A percentile compares a stretch with the other conserved stretches of the same genome.
Conservation (phyloP, 2,797 vertebrate genomes). For the Acanthurus lineatus region DNA sequence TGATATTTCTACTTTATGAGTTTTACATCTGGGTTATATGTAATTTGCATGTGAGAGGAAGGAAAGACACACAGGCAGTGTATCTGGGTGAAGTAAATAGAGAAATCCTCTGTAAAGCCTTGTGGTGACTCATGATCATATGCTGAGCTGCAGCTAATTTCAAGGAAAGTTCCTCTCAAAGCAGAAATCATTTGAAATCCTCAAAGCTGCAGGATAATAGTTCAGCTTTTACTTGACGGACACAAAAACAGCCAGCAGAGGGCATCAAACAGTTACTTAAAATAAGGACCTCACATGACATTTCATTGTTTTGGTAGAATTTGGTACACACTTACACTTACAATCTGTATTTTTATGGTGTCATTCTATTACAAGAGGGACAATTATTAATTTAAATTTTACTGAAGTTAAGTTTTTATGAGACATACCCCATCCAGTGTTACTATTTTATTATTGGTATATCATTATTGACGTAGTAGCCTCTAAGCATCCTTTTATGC, state of each 20-base stretch:
- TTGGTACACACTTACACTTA: not conserved
- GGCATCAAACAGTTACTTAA: slow-evolving; percentile 18
- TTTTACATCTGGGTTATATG: not conserved
- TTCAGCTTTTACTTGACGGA: not conserved
- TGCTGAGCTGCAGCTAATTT: slow-evolving; percentile 34
- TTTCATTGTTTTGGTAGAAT: not conserved
- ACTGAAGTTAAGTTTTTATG: not conserved
- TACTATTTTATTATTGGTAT: not conserved
- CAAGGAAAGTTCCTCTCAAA: slow-evolving; percentile 18
- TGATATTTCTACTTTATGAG: not conserved
- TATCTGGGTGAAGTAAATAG: not conserved
- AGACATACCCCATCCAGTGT: not conserved
- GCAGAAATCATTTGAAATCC: slow-evolving; percentile 22
- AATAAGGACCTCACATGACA: not conserved
- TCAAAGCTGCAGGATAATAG: not conserved
- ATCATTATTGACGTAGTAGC: not conserved
- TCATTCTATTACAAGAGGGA: not conserved
- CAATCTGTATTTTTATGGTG: not conserved
- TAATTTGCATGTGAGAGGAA: not conserved
- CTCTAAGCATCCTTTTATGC: not conserved
- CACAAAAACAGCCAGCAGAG: slow-evolving; percentile 40
- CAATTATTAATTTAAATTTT: not conserved
- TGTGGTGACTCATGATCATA: slow-evolving; percentile 56
- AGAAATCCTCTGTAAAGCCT: slow-evolving; percentile 33
- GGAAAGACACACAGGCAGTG: not conserved